Evolutionary conservation across 2,888 invertebrate genomes (phyloP).

Genomic region (Cephus nigrinus): DNA sequence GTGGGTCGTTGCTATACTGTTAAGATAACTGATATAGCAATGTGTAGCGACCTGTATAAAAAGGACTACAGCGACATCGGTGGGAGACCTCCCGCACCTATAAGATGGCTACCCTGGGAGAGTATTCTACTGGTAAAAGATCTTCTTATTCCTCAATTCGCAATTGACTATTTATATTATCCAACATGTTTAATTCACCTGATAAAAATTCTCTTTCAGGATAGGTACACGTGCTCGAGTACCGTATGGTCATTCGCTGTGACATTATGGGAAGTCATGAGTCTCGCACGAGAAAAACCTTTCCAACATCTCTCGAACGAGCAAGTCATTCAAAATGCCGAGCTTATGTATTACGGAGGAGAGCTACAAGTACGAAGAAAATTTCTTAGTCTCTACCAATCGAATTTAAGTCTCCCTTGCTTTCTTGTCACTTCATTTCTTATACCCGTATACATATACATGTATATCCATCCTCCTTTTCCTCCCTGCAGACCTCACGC

Average conservation of each 20-base stretch:
- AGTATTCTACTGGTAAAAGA: constrained; percentile 71
- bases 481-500: constrained; percentile 14
- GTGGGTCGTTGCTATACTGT: constrained; percentile 72
- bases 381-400: not conserved
- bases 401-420: not conserved
- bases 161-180: not conserved
- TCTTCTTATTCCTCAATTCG: not conserved
- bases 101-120: constrained; percentile 76
- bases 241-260: constrained; percentile 76
- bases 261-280: constrained; percentile 75
- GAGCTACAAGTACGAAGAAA: constrained; percentile 69
- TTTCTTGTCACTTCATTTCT: not conserved
- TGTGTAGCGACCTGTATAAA: constrained; percentile 73
- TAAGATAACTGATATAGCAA: constrained; percentile 74
- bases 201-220: constrained; percentile 63
- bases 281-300: constrained; percentile 72
- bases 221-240: constrained; percentile 73
- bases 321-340: constrained; percentile 74
- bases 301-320: constrained; percentile 73
- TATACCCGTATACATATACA: not conserved
- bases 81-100: constrained; percentile 72
- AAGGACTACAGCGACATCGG: constrained; percentile 75
- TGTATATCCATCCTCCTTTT: constrained; percentile 14
- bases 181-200: not conserved
- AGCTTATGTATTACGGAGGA: constrained; percentile 74